Conservation (phyloP, 2,113 vertebrate species). For the Hipposideros armiger region DNA sequence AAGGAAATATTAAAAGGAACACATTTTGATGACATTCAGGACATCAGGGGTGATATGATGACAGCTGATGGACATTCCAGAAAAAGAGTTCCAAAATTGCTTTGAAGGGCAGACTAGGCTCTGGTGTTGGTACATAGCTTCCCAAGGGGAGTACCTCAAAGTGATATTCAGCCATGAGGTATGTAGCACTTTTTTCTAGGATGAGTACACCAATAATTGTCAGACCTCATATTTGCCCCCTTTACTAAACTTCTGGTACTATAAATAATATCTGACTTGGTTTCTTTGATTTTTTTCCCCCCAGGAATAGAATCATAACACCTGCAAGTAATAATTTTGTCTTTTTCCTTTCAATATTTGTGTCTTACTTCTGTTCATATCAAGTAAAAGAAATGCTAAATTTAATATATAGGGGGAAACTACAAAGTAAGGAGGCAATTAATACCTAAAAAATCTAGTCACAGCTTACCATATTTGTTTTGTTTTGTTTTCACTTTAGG, state of each 20-base stretch:
- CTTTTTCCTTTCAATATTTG: slow-evolving; percentile 2
- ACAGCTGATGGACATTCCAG: too few species aligned
- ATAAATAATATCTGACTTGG: slow-evolving; percentile 4
- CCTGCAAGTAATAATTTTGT: background rate
- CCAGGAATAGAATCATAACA: background rate
- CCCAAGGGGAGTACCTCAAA: too few species aligned
- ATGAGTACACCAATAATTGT: too few species aligned
- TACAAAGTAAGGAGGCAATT: background rate
- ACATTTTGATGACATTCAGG: too few species aligned
- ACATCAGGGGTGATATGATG: too few species aligned
- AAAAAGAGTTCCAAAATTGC: too few species aligned
- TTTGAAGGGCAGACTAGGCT: too few species aligned
- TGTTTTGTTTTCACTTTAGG: background rate
- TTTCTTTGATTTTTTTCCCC: background rate
- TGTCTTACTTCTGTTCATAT: background rate
- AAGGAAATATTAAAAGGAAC: too few species aligned
- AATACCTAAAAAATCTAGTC: background rate
- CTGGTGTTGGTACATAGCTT: too few species aligned
- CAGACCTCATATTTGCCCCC: background rate
- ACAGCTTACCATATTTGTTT: background rate
- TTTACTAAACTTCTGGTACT: background rate
- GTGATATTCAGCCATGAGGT: too few species aligned
- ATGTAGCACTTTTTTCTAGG: too few species aligned
- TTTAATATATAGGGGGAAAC: background rate
- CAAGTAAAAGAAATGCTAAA: background rate